Evolutionary conservation across 2,113 vertebrate genomes (phyloP).

Genomic region (Erpornis zantholeuca): DNA sequence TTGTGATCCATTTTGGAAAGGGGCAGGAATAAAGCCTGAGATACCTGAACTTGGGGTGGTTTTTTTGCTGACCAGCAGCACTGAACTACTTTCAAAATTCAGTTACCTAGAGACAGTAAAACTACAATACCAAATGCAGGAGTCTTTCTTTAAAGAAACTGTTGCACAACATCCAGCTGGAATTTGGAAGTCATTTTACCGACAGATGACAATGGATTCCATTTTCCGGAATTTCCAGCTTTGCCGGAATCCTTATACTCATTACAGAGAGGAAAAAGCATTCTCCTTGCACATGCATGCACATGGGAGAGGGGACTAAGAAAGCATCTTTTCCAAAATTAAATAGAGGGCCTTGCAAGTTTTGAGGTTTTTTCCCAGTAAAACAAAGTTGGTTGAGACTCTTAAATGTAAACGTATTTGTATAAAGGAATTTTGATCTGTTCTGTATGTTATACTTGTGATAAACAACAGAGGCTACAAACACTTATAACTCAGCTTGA

Average conservation of each 20-base stretch:
- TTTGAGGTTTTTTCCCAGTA: background rate
- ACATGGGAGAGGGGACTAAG: background rate
- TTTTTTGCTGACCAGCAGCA: background rate
- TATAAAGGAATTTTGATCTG: background rate
- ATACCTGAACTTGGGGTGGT: background rate
- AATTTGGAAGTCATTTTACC: conserved; percentile 44
- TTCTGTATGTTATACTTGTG: background rate
- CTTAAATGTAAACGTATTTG: background rate
- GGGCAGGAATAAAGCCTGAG: background rate
- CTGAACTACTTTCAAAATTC: conserved; percentile 7
- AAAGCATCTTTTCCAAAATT: conserved; percentile 1
- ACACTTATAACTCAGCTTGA: background rate
- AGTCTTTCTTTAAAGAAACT: background rate
- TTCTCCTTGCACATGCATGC: background rate
- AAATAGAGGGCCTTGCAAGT: background rate
- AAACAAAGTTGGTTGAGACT: background rate
- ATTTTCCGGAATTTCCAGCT: conserved; percentile 4
- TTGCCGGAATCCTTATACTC: conserved; percentile 31
- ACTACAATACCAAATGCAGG: background rate
- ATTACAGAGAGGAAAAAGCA: background rate
- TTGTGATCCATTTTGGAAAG: background rate
- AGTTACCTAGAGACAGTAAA: background rate
- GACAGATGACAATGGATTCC: conserved; percentile 54
- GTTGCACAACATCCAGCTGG: conserved; percentile 25
- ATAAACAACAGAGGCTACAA: background rate